Evolutionary conservation across 2,113 vertebrate species (phyloP).

Genomic region (Corythornis cristatus): DNA sequence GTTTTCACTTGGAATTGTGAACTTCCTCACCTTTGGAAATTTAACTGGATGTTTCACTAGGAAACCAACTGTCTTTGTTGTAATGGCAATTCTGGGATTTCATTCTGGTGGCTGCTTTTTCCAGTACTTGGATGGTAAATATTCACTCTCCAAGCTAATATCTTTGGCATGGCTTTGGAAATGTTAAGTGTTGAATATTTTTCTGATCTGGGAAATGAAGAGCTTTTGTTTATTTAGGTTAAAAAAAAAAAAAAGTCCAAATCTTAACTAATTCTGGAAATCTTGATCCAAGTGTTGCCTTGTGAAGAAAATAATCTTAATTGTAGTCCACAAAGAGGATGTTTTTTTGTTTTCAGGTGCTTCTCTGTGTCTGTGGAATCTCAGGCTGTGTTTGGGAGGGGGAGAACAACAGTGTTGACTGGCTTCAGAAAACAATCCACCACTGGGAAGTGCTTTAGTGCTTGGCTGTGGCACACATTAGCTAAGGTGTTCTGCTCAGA

Average conservation of each 20-base stretch:
- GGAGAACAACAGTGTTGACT: fast-evolving
- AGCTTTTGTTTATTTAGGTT: neutral
- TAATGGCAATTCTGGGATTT: neutral
- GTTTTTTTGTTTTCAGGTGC: neutral
- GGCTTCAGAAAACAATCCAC: neutral
- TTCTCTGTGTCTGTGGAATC: neutral
- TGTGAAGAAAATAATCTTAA: neutral
- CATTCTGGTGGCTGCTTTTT: neutral
- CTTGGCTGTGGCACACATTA: neutral
- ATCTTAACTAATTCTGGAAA: neutral
- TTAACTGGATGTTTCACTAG: neutral
- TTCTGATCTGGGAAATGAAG: neutral
- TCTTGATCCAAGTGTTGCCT: neutral
- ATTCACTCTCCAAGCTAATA: neutral
- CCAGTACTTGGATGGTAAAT: neutral
- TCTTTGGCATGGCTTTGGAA: neutral
- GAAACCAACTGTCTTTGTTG: neutral
- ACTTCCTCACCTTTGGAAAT: neutral
- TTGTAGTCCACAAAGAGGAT: neutral
- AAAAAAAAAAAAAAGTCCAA: neutral
- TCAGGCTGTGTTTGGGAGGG: neutral
- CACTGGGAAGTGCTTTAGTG: fast-evolving
- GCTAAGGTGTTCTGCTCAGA: neutral
- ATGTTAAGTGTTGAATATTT: neutral
- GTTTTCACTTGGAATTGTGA: neutral